phyloP scores from a whole-genome alignment of 2,113 vertebrate genomes.

The Apodemus sylvaticus region DNA sequence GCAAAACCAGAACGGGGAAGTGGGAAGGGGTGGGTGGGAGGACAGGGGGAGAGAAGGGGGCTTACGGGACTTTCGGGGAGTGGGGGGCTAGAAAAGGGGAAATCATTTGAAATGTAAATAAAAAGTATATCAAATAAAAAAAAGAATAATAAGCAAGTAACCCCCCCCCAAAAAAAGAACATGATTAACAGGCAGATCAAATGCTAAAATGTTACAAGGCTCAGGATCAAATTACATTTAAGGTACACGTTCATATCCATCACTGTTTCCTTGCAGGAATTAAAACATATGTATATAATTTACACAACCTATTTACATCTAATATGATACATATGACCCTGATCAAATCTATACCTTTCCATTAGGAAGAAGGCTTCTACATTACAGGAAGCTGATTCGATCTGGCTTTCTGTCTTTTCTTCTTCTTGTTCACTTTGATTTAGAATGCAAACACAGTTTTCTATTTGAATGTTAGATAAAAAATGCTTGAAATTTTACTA shows the following conservation, averaged over 20 bases:
- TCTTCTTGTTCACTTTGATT: conserved; percentile 37
- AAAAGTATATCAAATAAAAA: too few relatives aligned
- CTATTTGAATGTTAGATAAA: conserved; percentile 33
- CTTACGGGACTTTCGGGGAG: too few relatives aligned
- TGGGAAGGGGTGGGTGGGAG: too few relatives aligned
- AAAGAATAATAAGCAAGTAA: too few relatives aligned
- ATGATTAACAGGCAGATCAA: neutral
- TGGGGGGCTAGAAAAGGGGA: too few relatives aligned
- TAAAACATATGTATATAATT: neutral
- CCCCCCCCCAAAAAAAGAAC: too few relatives aligned
- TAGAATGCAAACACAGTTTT: conserved; percentile 59
- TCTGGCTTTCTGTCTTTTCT: neutral
- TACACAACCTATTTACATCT: conserved; percentile 11
- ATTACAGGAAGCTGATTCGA: conserved; percentile 39
- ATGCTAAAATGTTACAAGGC: conserved; percentile 1
- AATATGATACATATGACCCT: neutral
- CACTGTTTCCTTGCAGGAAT: neutral
- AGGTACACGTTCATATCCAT: neutral
- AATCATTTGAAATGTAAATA: too few relatives aligned
- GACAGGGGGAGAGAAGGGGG: too few relatives aligned
- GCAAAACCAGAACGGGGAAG: too few relatives aligned
- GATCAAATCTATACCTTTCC: conserved; percentile 39
- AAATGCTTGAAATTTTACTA: conserved; percentile 47
- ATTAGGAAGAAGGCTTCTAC: conserved; percentile 17
- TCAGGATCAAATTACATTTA: conserved; percentile 38